A percentile compares a stretch with the other conserved stretches of the same genome.
phyloP scores from a whole-genome alignment of 1,140 invertebrate species.

The Bombus difficillimus region DNA sequence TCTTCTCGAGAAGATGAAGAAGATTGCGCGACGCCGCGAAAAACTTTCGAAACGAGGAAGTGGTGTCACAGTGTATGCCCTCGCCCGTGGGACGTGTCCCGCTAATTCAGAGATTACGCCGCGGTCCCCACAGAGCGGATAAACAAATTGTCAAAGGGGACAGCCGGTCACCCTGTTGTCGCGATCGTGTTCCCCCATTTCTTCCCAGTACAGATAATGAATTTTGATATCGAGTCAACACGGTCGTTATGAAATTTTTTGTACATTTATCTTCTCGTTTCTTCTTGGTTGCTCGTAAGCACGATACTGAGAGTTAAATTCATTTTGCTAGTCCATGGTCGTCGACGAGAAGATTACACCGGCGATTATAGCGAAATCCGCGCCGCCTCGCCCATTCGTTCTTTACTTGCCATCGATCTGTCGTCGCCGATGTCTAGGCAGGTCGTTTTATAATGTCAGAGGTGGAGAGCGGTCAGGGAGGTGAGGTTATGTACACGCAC shows the following conservation, averaged over 20 bases:
- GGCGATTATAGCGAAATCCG: conserved; percentile 25
- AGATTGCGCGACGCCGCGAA: not conserved
- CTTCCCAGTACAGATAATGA: conserved; percentile 11
- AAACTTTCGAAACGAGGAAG: conserved; percentile 27
- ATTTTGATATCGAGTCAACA: conserved; percentile 24
- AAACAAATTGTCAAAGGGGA: conserved; percentile 54
- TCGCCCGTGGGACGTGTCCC: conserved; percentile 4
- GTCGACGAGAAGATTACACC: conserved; percentile 7
- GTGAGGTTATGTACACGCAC: conserved; percentile 51
- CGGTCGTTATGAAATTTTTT: conserved; percentile 12
- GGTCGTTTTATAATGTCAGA: not conserved
- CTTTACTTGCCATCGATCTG: conserved; percentile 43
- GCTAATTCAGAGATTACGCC: conserved; percentile 43
- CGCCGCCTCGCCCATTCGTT: conserved; percentile 21
- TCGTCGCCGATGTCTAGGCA: conserved; percentile 24
- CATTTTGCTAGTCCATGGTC: not conserved
- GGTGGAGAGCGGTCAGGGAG: not conserved
- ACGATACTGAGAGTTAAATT: not conserved
- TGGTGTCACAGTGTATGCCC: not conserved
- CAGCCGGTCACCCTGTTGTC: not conserved
- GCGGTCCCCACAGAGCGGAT: conserved; percentile 26
- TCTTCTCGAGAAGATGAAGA: not conserved
- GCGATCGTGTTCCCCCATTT: not conserved
- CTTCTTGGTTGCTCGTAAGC: not conserved
- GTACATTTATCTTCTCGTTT: conserved; percentile 18